Evolutionary conservation across 2,888 invertebrate species (phyloP).

Genomic region (Thumatha senex): DNA sequence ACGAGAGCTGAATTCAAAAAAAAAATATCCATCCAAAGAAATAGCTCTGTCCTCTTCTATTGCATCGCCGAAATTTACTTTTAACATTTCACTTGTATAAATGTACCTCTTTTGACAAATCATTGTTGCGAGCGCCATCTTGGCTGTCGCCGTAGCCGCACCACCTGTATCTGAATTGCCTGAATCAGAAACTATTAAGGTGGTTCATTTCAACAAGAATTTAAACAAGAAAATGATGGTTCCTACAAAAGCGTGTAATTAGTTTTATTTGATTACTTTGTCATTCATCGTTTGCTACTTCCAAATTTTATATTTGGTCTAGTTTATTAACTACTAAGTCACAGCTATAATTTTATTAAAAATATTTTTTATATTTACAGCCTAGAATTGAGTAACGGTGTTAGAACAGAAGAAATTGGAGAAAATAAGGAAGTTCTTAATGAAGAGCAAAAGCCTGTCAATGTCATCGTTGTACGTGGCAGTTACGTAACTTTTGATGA

Average conservation of each 20-base stretch:
- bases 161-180: slow-evolving; percentile 54
- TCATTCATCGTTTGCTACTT: background rate
- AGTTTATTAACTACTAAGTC: background rate
- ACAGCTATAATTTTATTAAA: background rate
- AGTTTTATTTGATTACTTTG: background rate
- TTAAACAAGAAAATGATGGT: slow-evolving; percentile 54
- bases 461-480: slow-evolving; percentile 84
- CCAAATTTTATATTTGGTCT: background rate
- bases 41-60: background rate
- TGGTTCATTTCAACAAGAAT: too few species aligned
- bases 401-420: slow-evolving; percentile 80
- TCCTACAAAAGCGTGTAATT: slow-evolving; percentile 53
- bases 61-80: too few species aligned
- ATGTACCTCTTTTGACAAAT: slow-evolving; percentile 8
- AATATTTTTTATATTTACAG: slow-evolving; percentile 8
- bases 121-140: slow-evolving; percentile 59
- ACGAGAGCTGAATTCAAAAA: too few species aligned
- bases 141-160: slow-evolving; percentile 56
- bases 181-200: slow-evolving; percentile 32
- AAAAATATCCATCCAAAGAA: too few species aligned
- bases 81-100: background rate
- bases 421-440: slow-evolving; percentile 66
- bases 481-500: slow-evolving; percentile 81
- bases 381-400: slow-evolving; percentile 49
- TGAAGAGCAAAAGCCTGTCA: slow-evolving; percentile 82